Evolutionary conservation across 2,113 vertebrate genomes (phyloP).

Genomic region (Laticauda colubrina): DNA sequence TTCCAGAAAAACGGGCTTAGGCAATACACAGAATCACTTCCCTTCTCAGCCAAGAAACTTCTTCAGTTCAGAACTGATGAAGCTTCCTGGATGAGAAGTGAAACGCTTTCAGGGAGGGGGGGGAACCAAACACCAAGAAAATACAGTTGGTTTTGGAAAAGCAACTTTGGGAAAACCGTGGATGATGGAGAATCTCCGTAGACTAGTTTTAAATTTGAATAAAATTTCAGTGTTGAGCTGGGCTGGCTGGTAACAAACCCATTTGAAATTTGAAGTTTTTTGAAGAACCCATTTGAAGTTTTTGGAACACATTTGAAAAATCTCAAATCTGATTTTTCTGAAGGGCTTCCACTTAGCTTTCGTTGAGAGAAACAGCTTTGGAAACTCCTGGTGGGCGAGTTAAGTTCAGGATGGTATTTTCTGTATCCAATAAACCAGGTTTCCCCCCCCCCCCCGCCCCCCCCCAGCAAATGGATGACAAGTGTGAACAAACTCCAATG

Average conservation of each 20-base stretch:
- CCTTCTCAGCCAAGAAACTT: neutral
- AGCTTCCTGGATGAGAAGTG: neutral
- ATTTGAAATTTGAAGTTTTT: slow-evolving; percentile 15
- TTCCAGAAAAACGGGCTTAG: neutral
- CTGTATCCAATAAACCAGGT: neutral
- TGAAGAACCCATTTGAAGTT: neutral
- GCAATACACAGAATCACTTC: neutral
- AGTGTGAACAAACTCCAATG: slow-evolving; percentile 56
- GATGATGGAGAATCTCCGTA: neutral
- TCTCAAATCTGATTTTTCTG: neutral
- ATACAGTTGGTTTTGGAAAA: neutral
- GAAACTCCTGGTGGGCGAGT: neutral
- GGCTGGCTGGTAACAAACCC: slow-evolving; percentile 15
- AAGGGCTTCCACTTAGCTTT: neutral
- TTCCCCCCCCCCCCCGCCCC: accelerated
- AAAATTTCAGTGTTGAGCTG: slow-evolving; percentile 10
- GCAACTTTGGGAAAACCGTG: neutral
- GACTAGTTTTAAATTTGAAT: neutral
- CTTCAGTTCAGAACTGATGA: neutral
- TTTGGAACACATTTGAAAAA: slow-evolving; percentile 25
- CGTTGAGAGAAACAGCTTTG: neutral
- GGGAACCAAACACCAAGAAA: neutral
- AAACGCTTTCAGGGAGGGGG: neutral
- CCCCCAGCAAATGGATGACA: slow-evolving; percentile 77
- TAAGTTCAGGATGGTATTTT: neutral